Conservation (phyloP, 2,113 vertebrate species). For the Xerus inauris region DNA sequence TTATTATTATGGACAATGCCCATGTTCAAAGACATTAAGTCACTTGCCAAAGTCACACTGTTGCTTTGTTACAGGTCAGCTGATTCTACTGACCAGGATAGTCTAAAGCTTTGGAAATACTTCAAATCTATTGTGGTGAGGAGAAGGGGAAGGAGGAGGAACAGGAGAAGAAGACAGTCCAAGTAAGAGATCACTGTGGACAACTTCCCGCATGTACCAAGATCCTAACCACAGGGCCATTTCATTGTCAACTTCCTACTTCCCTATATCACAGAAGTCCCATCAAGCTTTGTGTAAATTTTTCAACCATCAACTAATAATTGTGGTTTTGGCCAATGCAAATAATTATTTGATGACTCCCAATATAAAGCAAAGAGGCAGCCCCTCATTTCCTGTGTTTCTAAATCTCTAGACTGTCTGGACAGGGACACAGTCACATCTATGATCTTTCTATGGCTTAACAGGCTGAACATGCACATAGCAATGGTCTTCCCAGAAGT, state of each 20-base stretch:
- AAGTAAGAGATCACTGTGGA: background rate
- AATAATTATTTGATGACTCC: background rate
- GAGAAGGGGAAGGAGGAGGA: background rate
- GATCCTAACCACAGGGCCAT: background rate
- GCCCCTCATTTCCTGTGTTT: background rate
- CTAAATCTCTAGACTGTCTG: background rate
- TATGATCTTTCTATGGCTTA: background rate
- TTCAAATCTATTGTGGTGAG: too few relatives aligned
- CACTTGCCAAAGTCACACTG: background rate
- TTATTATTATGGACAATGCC: background rate
- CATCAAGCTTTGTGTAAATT: background rate
- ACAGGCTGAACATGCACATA: background rate
- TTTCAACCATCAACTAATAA: background rate
- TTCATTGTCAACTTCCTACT: background rate
- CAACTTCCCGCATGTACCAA: too few relatives aligned
- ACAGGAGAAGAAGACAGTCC: too few relatives aligned
- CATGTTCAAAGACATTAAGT: background rate
- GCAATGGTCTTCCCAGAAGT: conserved; percentile 8
- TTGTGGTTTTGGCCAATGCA: background rate
- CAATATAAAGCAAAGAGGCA: background rate
- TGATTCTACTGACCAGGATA: background rate
- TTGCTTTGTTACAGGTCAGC: background rate
- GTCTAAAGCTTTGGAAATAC: background rate
- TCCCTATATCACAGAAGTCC: background rate
- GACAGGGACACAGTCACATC: background rate